Conservation (phyloP, 2,113 vertebrate genomes). For the Poecile atricapillus region DNA sequence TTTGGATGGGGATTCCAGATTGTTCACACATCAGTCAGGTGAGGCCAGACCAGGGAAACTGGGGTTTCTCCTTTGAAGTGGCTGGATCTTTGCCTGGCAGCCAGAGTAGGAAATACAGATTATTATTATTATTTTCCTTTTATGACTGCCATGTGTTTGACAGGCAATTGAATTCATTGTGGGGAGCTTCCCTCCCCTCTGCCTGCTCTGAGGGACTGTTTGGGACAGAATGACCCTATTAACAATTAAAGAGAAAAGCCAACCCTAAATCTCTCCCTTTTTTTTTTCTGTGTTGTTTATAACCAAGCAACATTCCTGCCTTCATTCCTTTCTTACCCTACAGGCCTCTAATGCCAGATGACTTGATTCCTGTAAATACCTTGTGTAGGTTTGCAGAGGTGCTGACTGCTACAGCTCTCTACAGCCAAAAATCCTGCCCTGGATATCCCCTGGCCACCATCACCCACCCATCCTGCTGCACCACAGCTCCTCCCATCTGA, state of each 20-base stretch:
- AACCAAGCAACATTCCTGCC: slow-evolving; percentile 27
- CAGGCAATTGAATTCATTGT: slow-evolving; percentile 49
- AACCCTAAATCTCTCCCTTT: neutral
- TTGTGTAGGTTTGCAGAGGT: neutral
- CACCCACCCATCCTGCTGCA: neutral
- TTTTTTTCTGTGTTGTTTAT: neutral
- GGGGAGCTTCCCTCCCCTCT: slow-evolving; percentile 1
- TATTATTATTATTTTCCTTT: slow-evolving; percentile 40
- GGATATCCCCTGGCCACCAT: neutral
- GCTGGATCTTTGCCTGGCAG: slow-evolving; percentile 58
- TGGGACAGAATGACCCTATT: slow-evolving; percentile 31
- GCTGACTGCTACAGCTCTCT: neutral
- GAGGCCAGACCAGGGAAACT: slow-evolving; percentile 57
- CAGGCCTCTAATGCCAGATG: slow-evolving; percentile 2
- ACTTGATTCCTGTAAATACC: slow-evolving; percentile 10
- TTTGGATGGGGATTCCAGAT: slow-evolving; percentile 59
- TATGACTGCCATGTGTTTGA: slow-evolving; percentile 67
- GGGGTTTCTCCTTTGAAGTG: slow-evolving; percentile 70
- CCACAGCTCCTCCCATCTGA: neutral
- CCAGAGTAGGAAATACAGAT: slow-evolving; percentile 62
- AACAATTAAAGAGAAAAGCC: slow-evolving; percentile 41
- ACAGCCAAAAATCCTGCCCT: neutral
- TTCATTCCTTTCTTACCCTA: slow-evolving; percentile 2
- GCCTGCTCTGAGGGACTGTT: neutral
- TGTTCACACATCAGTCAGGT: slow-evolving; percentile 70